phyloP scores from a whole-genome alignment of 2,888 invertebrate species.

The Lasioglossum vierecki region DNA sequence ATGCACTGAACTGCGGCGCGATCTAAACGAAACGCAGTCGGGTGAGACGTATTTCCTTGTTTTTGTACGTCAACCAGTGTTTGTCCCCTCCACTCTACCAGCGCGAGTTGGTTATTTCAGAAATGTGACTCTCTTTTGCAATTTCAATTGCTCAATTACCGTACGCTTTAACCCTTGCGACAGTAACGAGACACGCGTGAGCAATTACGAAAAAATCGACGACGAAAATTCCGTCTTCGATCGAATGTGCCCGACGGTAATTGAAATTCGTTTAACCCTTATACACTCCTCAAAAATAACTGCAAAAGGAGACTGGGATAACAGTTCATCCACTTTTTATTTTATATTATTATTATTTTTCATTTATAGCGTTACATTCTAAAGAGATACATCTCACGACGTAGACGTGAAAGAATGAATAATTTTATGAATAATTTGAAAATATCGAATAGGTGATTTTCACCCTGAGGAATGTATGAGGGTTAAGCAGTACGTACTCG shows the following conservation, averaged over 20 bases:
- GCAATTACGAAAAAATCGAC: neutral
- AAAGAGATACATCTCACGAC: too few relatives aligned
- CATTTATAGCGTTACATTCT: too few relatives aligned
- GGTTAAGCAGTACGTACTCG: too few relatives aligned
- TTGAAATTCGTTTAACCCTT: neutral
- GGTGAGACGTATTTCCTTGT: slow-evolving; percentile 24
- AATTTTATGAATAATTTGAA: too few relatives aligned
- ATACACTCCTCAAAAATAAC: too few relatives aligned
- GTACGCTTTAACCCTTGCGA: neutral
- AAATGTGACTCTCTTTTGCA: neutral
- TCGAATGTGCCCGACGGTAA: neutral
- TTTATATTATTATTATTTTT: too few relatives aligned
- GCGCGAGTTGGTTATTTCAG: slow-evolving; percentile 3
- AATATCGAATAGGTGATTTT: too few relatives aligned
- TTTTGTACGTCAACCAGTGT: neutral
- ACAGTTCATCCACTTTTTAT: too few relatives aligned
- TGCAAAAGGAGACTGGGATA: too few relatives aligned
- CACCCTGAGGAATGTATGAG: too few relatives aligned
- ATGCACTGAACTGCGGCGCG: neutral
- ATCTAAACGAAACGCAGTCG: slow-evolving; percentile 6
- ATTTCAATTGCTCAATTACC: slow-evolving; percentile 6
- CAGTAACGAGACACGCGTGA: neutral
- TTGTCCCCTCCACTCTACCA: neutral
- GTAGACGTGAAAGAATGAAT: too few relatives aligned
- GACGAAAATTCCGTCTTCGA: neutral